A percentile compares a stretch with the other conserved stretches of the same genome.
Conservation (phyloP, 2,113 vertebrate species). For the Corapipo altera region DNA sequence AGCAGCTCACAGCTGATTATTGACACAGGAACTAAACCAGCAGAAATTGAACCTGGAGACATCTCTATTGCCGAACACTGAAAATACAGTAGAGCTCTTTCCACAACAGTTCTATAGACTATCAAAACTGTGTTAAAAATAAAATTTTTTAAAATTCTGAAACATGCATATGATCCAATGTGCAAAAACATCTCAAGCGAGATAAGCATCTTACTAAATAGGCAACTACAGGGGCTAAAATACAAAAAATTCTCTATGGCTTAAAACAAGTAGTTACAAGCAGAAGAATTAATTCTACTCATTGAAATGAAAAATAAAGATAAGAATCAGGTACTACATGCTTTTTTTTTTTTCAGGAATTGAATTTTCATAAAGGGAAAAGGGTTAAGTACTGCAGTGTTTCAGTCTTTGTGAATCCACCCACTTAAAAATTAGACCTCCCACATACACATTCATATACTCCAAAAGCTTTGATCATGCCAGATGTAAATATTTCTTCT, state of each 20-base stretch:
- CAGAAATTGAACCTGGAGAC: background rate
- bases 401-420: slow-evolving; percentile 58
- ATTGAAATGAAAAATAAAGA: slow-evolving; percentile 50
- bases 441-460: slow-evolving; percentile 5
- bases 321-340: slow-evolving; percentile 55
- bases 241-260: background rate
- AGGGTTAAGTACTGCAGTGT: slow-evolving; percentile 41
- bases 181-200: background rate
- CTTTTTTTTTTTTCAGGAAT: slow-evolving; percentile 56
- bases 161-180: background rate
- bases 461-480: slow-evolving; percentile 50
- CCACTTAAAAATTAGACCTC: slow-evolving; percentile 56
- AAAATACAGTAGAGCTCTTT: background rate
- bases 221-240: slow-evolving; percentile 4
- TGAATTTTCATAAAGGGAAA: slow-evolving; percentile 64
- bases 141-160: background rate
- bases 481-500: slow-evolving; percentile 56
- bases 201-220: slow-evolving; percentile 14
- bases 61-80: background rate
- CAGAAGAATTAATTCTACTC: slow-evolving; percentile 35
- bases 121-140: background rate
- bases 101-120: background rate
- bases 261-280: slow-evolving; percentile 49
- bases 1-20: background rate
- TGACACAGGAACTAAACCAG: background rate